Percentiles rank a stretch among this genome's conserved stretches.
phyloP scores from a whole-genome alignment of 2,797 vertebrate species.

The Acanthopagrus latus region DNA sequence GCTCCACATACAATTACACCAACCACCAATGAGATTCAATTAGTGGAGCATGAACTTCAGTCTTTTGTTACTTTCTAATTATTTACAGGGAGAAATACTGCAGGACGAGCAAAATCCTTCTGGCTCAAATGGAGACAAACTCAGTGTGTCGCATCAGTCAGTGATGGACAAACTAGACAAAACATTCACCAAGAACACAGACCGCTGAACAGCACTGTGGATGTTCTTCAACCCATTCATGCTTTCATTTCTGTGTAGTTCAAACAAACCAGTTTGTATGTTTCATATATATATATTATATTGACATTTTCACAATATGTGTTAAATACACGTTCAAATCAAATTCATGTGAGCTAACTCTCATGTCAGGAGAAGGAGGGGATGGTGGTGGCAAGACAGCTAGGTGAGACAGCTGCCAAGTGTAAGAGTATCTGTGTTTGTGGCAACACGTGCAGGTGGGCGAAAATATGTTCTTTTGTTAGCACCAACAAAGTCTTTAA shows the following conservation, averaged over 20 bases:
- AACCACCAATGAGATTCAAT: constrained; percentile 35
- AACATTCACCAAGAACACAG: constrained; percentile 3
- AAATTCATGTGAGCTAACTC: too few relatives aligned
- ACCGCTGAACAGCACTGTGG: background rate
- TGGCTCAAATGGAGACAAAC: constrained; percentile 23
- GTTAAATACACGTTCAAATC: too few relatives aligned
- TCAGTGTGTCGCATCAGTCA: constrained; percentile 8
- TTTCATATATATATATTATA: too few relatives aligned
- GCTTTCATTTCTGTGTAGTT: background rate
- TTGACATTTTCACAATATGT: too few relatives aligned
- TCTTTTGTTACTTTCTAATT: constrained; percentile 49
- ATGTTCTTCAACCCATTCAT: background rate
- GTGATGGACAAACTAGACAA: constrained; percentile 21
- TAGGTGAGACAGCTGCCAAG: too few relatives aligned
- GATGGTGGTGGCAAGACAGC: too few relatives aligned
- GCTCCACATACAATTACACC: constrained; percentile 24
- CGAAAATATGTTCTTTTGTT: too few relatives aligned
- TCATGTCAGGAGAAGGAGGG: too few relatives aligned
- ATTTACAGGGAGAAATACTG: constrained; percentile 49
- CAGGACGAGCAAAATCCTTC: constrained; percentile 27
- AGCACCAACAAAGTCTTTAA: too few relatives aligned
- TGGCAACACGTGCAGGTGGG: too few relatives aligned
- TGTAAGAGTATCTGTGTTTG: too few relatives aligned
- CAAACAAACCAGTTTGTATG: too few relatives aligned
- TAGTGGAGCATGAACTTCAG: constrained; percentile 1